Base-by-base conservation (phyloP, 2,113 vertebrate species). In the Tyto alba region DNA sequence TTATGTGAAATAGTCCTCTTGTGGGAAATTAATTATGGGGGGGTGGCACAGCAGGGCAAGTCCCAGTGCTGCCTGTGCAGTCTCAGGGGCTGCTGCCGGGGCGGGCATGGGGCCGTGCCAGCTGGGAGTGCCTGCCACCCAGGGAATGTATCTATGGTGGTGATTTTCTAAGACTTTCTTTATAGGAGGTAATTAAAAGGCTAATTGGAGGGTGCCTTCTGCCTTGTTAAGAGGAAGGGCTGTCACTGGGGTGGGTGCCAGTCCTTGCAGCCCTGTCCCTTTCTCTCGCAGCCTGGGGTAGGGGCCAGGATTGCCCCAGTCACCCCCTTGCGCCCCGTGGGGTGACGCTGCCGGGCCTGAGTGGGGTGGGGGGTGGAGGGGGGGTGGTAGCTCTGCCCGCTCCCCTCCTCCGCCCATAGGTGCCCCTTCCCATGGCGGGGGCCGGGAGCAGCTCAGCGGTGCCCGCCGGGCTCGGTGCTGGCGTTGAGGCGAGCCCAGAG, bases 401-500 rank as follows among this genome's bases (percentile, higher is more conserved):
- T 87, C 18, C 64, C 34, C 30, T 27, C 74, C 89, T 77, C 77
- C 25, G 12, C 90, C 88, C 74, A 89, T 73, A 6, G 0, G n/a
- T 76, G 59, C 72, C 67, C 80, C 53, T 94, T 86, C 63, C 87
- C 0, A 0, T 53, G 29, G 76, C 17, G 22, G 34, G 53, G 34
- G 40, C 45, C 2, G 2, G 63, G n/a, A 53, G 50, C 38, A 23
- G 60, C 22, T 87, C 80, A 89, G 80, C 52, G 57, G 53, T 32
- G 59, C 80, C 97, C 92, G 2, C 88, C 56, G 10, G 93, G 41
- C 88, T 86, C 22, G 1, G 43, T 17, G 16, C 91, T 99, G 95
- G 97, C 41, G 16, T 99, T 99, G 92, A 97, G 97, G 88, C 85
- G 98, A 85, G 98, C 98, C 32, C 97, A 98, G 88, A 99, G 98